Evolutionary conservation across 2,113 vertebrate genomes (phyloP), one percentile per base, ranked within the genome.

Genomic region (Etheostoma cragini): DNA sequence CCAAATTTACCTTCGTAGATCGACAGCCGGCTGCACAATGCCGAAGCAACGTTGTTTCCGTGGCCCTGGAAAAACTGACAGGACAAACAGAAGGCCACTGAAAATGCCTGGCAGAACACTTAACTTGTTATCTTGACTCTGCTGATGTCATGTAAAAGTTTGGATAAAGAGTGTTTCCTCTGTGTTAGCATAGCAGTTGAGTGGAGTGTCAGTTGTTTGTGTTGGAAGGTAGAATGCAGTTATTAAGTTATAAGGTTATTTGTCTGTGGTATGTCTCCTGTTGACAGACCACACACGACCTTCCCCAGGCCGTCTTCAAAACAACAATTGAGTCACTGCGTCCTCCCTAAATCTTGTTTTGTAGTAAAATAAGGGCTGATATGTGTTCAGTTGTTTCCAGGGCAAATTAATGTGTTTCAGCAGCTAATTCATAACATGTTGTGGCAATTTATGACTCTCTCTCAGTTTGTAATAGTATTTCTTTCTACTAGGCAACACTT

Each of bases 31-130:
- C 71, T 71, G 64, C 30, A 52, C 76, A 50, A 63, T 66, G 62
- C 10, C 60, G 65, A 52, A 58, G 64, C 72, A 61, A 26, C 15
- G 14, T 68, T 81, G 64, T 78, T 56, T 49, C 74, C 62, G 52
- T 60, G 69, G 60, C 54, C 63, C 52, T 75, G 79, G 76, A 81
- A 78, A 86, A 76, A 71, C 21, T 66, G 65, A 50, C 21, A 46
- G 54, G 46, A 71, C n/a, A 14, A 83, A 62, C 82, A 86, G 76
- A 42, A 76, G 84, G 47, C 64, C 58, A 64, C 67, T 50, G 16
- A 0, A 53, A 58, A 62, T 42, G 52, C 70, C 76, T 81, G 71
- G 83, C 78, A 76, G 78, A 57, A 50, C 61, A 24, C 47, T 67
- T 22, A 1, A 26, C 61, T 22, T 10, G 56, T 19, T 84, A 84